Conservation (phyloP, 2,113 vertebrate genomes). For the Sinocyclocheilus anshuiensis region DNA sequence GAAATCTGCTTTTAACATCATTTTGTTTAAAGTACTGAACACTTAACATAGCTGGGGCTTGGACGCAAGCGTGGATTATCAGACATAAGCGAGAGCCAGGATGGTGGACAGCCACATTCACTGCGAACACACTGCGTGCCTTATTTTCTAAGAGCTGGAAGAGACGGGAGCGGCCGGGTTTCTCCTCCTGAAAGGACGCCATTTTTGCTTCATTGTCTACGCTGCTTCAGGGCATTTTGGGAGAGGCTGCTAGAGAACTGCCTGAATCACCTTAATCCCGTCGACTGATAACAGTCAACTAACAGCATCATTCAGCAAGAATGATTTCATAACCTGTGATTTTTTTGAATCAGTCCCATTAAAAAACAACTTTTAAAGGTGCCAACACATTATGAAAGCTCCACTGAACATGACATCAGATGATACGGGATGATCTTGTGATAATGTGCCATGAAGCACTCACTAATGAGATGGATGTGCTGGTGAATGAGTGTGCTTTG, state of each 20-base stretch:
- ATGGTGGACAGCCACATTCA: slow-evolving; percentile 8
- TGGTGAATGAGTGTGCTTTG: slow-evolving; percentile 14
- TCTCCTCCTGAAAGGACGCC: slow-evolving; percentile 40
- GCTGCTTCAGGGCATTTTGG: slow-evolving; percentile 44
- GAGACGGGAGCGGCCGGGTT: slow-evolving; percentile 46
- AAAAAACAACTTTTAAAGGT: neutral
- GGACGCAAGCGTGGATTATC: slow-evolving; percentile 19
- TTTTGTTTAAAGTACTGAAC: neutral
- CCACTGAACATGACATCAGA: slow-evolving; percentile 2
- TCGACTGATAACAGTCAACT: slow-evolving; percentile 38
- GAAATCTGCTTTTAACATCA: neutral
- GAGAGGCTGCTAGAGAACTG: slow-evolving; percentile 41
- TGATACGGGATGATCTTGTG: slow-evolving; percentile 35
- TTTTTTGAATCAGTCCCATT: neutral
- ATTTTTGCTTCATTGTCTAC: slow-evolving; percentile 51
- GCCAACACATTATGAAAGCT: neutral
- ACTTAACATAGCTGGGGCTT: neutral
- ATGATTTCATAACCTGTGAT: neutral
- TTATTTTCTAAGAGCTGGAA: slow-evolving; percentile 35
- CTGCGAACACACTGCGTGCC: slow-evolving; percentile 25
- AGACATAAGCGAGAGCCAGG: neutral
- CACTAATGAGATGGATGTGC: slow-evolving; percentile 14
- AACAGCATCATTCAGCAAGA: slow-evolving; percentile 45
- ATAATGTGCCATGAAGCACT: slow-evolving; percentile 10
- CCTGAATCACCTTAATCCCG: slow-evolving; percentile 39